phyloP scores from a whole-genome alignment of 2,888 invertebrate species.

The Maniola hyperantus region DNA sequence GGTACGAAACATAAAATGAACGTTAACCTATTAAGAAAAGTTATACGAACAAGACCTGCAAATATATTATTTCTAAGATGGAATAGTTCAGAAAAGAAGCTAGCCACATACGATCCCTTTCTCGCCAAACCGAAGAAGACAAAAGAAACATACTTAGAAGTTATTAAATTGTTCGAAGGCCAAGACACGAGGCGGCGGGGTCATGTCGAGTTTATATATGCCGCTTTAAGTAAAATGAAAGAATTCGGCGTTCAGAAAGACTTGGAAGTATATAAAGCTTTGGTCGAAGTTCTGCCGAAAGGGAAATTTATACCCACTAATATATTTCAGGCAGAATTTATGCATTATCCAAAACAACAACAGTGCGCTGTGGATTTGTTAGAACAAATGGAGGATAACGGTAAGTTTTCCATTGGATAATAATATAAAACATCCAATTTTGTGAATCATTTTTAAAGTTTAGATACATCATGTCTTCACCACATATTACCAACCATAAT shows the following conservation, averaged over 20 bases:
- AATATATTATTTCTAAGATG: slow-evolving; percentile 59
- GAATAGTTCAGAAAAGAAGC: slow-evolving; percentile 64
- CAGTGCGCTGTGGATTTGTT: slow-evolving; percentile 95
- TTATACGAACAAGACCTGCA: slow-evolving; percentile 54
- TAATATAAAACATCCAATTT: neutral
- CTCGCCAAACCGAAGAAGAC: slow-evolving; percentile 79
- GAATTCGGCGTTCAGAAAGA: slow-evolving; percentile 95
- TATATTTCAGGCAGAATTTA: slow-evolving; percentile 92
- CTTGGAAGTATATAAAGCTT: slow-evolving; percentile 91
- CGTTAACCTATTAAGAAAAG: slow-evolving; percentile 59
- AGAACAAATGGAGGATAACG: slow-evolving; percentile 97
- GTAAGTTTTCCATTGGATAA: slow-evolving; percentile 64
- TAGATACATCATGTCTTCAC: too few species aligned
- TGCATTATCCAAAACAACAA: slow-evolving; percentile 98
- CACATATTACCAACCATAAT: too few species aligned
- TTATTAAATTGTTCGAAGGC: slow-evolving; percentile 88
- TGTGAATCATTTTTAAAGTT: too few species aligned
- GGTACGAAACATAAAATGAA: slow-evolving; percentile 51
- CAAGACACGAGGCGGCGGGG: slow-evolving; percentile 88
- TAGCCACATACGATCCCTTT: slow-evolving; percentile 75
- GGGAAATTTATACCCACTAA: slow-evolving; percentile 93
- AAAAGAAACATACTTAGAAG: slow-evolving; percentile 87
- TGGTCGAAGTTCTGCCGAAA: slow-evolving; percentile 94
- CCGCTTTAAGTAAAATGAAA: slow-evolving; percentile 93
- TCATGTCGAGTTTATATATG: slow-evolving; percentile 97